Conservation (phyloP, 2,888 invertebrate species). For the Ommatoiulus sabulosus region DNA sequence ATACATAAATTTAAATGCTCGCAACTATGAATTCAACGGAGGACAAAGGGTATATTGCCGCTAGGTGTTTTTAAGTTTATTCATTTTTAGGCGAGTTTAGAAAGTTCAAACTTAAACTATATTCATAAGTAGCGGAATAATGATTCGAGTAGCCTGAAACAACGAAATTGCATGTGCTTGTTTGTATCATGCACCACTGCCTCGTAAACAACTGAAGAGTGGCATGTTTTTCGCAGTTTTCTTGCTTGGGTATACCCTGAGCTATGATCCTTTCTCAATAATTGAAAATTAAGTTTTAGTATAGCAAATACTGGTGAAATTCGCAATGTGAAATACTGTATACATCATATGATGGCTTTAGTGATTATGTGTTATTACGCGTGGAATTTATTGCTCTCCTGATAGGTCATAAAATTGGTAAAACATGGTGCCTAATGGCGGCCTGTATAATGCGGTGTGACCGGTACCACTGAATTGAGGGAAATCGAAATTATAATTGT, state of each 20-base stretch:
- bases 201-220: not conserved
- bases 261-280: not conserved
- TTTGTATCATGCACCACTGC: not conserved
- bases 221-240: not conserved
- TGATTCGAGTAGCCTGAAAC: not conserved
- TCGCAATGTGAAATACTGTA: not conserved
- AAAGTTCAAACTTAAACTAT: not conserved
- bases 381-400: no score
- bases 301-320: not conserved
- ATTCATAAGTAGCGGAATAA: not conserved
- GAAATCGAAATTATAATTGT: no score
- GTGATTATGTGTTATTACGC: no score
- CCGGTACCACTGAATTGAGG: no score
- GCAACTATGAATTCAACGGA: not conserved
- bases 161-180: slow-evolving; percentile 2
- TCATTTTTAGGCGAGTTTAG: not conserved
- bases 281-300: not conserved
- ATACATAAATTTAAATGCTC: not conserved
- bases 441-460: no score
- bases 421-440: no score
- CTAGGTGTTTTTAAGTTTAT: not conserved
- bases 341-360: no score
- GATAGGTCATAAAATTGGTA: no score
- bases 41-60: not conserved
- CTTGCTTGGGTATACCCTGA: no score